A percentile compares a stretch with the other conserved stretches of the same genome.
Conservation (phyloP, 2,797 vertebrate genomes). For the Gambelia wislizenii region DNA sequence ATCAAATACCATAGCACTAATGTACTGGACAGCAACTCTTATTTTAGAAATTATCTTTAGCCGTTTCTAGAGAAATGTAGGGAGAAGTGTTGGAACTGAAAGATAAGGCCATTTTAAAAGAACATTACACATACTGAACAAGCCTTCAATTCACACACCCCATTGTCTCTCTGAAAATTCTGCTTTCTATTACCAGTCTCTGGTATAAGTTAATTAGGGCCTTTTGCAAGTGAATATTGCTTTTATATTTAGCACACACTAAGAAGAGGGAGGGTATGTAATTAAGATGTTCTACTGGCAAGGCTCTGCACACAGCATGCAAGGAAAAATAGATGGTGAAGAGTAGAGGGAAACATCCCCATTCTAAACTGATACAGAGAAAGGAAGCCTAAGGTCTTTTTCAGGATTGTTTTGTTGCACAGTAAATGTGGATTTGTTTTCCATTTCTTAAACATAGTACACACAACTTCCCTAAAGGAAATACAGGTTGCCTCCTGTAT, state of each 20-base stretch:
- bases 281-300: constrained; percentile 54
- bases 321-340: constrained; percentile 31
- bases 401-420: constrained; percentile 20
- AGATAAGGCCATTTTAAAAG: constrained; percentile 42
- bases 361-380: background rate
- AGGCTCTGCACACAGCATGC: background rate
- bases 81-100: background rate
- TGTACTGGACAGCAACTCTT: background rate
- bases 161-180: constrained; percentile 64
- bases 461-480: background rate
- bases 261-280: constrained; percentile 42
- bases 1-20: background rate
- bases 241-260: constrained; percentile 62
- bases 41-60: constrained; percentile 12
- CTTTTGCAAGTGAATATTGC: constrained; percentile 30
- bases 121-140: constrained; percentile 20
- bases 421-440: constrained; percentile 27
- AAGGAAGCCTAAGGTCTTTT: background rate
- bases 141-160: constrained; percentile 45
- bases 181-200: constrained; percentile 47
- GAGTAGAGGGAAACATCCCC: constrained; percentile 14
- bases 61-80: background rate
- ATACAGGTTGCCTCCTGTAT: too few relatives aligned
- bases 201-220: constrained; percentile 67
- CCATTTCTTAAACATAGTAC: background rate